These are phyloP conservation scores for Harmothoe impar DNA, from an alignment of 2,888 invertebrate genomes.

Conservation along the genomic window DNA sequence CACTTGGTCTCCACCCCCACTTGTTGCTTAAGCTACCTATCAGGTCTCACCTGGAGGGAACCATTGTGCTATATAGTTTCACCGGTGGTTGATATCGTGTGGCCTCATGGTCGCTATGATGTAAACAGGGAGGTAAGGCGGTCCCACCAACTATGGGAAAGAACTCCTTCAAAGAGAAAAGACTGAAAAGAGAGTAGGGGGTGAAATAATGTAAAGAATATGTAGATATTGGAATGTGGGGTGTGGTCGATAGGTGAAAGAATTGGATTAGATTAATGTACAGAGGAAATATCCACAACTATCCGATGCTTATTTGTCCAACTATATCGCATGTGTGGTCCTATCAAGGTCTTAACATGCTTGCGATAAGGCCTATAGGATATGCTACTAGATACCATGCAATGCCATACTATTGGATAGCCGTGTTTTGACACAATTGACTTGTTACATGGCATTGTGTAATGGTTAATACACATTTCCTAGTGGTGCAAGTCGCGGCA, in stretches of 20 bases:
- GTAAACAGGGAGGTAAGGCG: too few relatives aligned
- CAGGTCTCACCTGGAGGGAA: neutral
- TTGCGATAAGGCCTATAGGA: neutral
- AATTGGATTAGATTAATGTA: too few relatives aligned
- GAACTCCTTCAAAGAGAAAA: too few relatives aligned
- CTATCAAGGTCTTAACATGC: neutral
- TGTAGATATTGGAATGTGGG: neutral
- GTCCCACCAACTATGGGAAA: too few relatives aligned
- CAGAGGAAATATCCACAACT: neutral
- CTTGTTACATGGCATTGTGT: too few relatives aligned
- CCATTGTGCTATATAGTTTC: neutral
- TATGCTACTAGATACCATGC: too few relatives aligned
- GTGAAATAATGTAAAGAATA: neutral
- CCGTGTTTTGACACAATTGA: too few relatives aligned
- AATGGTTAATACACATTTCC: too few relatives aligned
- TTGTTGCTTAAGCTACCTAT: neutral
- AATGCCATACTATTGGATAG: too few relatives aligned
- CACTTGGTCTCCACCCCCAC: neutral
- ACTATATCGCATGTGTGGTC: neutral
- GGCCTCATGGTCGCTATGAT: neutral
- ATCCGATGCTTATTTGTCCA: neutral
- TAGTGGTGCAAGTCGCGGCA: too few relatives aligned
- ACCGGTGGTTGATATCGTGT: slow-evolving; percentile 17
- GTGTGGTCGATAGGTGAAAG: neutral
- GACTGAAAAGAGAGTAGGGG: too few relatives aligned